A percentile compares a stretch with the other conserved stretches of the same genome.
Evolutionary conservation across 1,140 invertebrate species (phyloP).

Genomic region (Magallana gigas): DNA sequence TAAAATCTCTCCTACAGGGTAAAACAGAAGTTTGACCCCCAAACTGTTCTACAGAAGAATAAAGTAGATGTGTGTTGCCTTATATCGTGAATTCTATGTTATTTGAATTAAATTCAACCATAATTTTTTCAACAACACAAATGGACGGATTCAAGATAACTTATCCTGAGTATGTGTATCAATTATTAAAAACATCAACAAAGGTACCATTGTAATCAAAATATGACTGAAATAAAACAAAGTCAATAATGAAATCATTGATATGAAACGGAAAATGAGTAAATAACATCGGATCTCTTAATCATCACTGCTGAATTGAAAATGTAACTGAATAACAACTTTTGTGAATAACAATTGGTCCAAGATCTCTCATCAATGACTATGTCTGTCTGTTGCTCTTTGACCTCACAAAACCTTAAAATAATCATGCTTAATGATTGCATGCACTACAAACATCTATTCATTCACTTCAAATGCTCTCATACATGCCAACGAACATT

Average conservation of each 20-base stretch:
- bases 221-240: not conserved
- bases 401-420: too few species aligned
- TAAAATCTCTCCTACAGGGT: too few species aligned
- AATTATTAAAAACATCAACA: conserved; percentile 24
- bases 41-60: not conserved
- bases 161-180: conserved; percentile 31
- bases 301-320: not conserved
- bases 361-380: too few species aligned
- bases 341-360: too few species aligned
- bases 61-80: not conserved
- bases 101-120: not conserved
- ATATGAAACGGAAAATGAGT: not conserved
- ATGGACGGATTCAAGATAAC: conserved; percentile 35
- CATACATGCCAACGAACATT: too few species aligned
- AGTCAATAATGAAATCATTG: not conserved
- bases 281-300: not conserved
- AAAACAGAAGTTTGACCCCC: too few species aligned
- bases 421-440: not conserved
- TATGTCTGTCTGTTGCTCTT: too few species aligned
- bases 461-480: not conserved
- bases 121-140: conserved; percentile 13
- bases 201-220: not conserved
- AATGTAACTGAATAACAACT: too few species aligned
- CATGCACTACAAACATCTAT: not conserved
- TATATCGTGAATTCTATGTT: not conserved